These are phyloP conservation scores for Andrena chrysosceles DNA, from an alignment of 2,888 invertebrate species.

Conservation along the genomic window DNA sequence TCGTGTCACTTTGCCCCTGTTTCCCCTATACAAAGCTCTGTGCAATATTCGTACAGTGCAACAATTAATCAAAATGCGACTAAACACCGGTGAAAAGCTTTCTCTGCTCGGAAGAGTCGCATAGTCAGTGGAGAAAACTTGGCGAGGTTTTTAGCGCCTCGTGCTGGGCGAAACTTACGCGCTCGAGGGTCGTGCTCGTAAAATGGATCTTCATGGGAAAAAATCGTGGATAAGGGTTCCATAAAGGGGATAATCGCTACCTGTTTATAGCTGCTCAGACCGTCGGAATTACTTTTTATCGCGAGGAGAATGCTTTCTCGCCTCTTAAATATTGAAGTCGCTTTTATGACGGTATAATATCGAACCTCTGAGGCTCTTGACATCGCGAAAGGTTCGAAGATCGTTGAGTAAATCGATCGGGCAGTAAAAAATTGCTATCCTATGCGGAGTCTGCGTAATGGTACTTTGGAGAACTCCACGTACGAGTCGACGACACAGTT, in stretches of 20 bases:
- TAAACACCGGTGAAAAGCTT: not conserved
- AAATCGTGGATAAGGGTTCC: constrained; percentile 44
- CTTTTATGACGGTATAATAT: not conserved
- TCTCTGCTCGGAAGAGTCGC: not conserved
- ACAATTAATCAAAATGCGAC: constrained; percentile 23
- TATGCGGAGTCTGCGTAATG: not conserved
- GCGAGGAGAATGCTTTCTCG: not conserved
- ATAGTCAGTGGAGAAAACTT: not conserved
- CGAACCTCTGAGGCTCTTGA: not conserved
- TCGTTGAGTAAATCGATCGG: not conserved
- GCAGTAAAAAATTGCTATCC: not conserved
- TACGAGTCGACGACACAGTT: constrained; percentile 34
- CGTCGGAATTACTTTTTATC: constrained; percentile 22
- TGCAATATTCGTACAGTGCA: no score
- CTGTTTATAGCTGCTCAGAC: constrained; percentile 40
- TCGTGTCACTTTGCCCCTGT: no score
- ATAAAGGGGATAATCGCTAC: constrained; percentile 30
- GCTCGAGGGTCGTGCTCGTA: constrained; percentile 13
- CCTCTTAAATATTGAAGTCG: constrained; percentile 46
- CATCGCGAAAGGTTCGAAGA: not conserved
- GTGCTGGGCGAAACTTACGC: not conserved
- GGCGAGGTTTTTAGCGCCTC: not conserved
- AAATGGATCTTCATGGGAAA: constrained; percentile 36
- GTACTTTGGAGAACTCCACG: not conserved
- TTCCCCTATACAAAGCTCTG: not conserved